These are phyloP conservation scores for Coranthus polyacanthus DNA, from an alignment of 2,797 vertebrate genomes.

Conservation along the genomic window DNA sequence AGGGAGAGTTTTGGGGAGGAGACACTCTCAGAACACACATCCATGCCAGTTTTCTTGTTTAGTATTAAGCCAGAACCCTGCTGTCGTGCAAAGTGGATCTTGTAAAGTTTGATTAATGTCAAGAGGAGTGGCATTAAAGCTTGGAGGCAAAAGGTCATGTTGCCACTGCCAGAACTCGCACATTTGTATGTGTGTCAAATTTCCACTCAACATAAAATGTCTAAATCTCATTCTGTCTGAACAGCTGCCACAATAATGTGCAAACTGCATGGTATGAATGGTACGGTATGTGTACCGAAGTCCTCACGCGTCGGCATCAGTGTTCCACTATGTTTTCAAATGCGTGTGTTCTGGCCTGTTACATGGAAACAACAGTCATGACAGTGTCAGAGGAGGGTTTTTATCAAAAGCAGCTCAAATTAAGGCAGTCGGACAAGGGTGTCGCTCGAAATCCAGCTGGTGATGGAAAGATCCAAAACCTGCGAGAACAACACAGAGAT, in stretches of 20 bases:
- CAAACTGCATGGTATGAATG: constrained; percentile 16
- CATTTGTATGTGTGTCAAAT: constrained; percentile 30
- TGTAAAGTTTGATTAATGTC: constrained; percentile 58
- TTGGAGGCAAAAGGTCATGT: constrained; percentile 35
- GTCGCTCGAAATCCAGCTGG: constrained; percentile 65
- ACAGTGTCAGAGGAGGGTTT: constrained; percentile 50
- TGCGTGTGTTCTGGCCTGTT: constrained; percentile 44
- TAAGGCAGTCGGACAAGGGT: constrained; percentile 39
- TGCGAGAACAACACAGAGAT: constrained; percentile 70
- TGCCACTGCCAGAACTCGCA: constrained; percentile 25
- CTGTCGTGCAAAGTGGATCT: constrained; percentile 20
- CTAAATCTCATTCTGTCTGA: constrained; percentile 34
- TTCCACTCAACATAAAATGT: constrained; percentile 35
- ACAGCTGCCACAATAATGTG: constrained; percentile 43
- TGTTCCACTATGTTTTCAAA: constrained; percentile 29
- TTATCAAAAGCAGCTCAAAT: constrained; percentile 66
- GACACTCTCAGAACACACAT: constrained; percentile 41
- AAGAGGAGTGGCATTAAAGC: constrained; percentile 18
- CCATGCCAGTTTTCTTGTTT: constrained; percentile 12
- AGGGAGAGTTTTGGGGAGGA: constrained; percentile 31
- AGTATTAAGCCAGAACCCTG: constrained; percentile 19
- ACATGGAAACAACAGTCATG: constrained; percentile 45
- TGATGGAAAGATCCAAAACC: constrained; percentile 69
- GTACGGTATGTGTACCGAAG: constrained; percentile 25
- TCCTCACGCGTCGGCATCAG: constrained; percentile 28